Evolutionary conservation across 2,113 vertebrate species (phyloP).

Genomic region (Vimba vimba): DNA sequence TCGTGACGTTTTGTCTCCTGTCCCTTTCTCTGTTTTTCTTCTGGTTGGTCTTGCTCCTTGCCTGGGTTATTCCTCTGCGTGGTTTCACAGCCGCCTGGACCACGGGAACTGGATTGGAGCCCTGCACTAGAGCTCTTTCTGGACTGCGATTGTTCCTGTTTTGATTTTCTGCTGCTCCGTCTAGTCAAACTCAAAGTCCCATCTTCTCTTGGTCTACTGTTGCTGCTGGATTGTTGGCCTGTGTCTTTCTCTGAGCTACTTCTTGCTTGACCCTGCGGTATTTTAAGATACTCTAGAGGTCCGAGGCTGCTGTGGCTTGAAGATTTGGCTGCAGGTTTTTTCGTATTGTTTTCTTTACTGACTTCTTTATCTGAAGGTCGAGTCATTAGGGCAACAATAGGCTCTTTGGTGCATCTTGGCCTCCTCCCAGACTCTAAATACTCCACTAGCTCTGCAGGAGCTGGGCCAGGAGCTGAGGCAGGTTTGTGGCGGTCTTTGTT

Average conservation of each 20-base stretch:
- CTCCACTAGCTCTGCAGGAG: constrained; percentile 72
- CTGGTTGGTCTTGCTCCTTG: constrained; percentile 37
- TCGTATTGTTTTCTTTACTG: constrained; percentile 32
- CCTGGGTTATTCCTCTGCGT: constrained; percentile 61
- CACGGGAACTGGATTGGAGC: constrained; percentile 63
- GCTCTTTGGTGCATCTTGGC: constrained; percentile 70
- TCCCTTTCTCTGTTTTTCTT: constrained; percentile 54
- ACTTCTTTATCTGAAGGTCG: constrained; percentile 32
- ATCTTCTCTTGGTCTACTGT: constrained; percentile 64
- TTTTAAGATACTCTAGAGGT: constrained; percentile 63
- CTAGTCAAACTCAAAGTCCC: constrained; percentile 70
- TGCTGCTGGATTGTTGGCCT: constrained; percentile 63
- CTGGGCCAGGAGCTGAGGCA: constrained; percentile 59
- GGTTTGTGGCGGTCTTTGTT: constrained; percentile 72
- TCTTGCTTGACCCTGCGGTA: constrained; percentile 51
- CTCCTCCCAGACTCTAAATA: constrained; percentile 79
- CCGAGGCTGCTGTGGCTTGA: constrained; percentile 57
- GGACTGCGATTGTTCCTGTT: constrained; percentile 52
- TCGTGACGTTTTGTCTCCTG: constrained; percentile 69
- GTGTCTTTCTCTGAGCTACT: constrained; percentile 62
- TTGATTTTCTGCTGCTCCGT: constrained; percentile 65
- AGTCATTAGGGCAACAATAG: constrained; percentile 66
- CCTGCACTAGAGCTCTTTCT: constrained; percentile 60
- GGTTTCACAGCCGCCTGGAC: constrained; percentile 64
- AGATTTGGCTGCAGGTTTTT: constrained; percentile 18